phyloP scores from a whole-genome alignment of 2,113 vertebrate genomes.

The Furnarius figulus region DNA sequence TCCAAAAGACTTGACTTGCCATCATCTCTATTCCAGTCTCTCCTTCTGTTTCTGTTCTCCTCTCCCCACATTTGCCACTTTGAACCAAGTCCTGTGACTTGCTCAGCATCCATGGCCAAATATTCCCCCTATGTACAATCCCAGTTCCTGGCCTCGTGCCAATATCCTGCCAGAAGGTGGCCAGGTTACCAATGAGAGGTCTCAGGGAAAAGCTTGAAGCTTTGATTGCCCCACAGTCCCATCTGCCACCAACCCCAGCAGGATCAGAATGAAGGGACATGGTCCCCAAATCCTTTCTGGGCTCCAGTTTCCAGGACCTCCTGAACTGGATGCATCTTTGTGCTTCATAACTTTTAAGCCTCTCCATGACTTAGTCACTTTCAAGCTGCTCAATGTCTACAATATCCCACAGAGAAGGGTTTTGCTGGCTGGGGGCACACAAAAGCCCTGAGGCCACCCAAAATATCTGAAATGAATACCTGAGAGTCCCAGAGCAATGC shows the following conservation, averaged over 20 bases:
- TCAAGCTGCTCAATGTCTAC: neutral
- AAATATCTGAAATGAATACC: neutral
- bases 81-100: neutral
- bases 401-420: fast-evolving
- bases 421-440: neutral
- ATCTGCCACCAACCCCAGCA: fast-evolving
- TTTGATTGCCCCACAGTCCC: fast-evolving
- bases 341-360: neutral
- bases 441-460: neutral
- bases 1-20: fast-evolving
- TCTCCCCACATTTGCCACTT: neutral
- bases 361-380: neutral
- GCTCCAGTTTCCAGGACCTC: neutral
- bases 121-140: fast-evolving
- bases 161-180: fast-evolving
- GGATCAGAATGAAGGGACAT: neutral
- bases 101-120: neutral
- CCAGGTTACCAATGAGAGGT: neutral
- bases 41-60: neutral
- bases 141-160: neutral
- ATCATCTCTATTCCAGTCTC: neutral
- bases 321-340: neutral
- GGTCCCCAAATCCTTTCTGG: neutral
- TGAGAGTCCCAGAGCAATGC: neutral
- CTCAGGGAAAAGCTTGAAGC: neutral